Percentiles rank a stretch among this genome's conserved stretches.
These are phyloP conservation scores for Tetanocera ferruginea DNA, from an alignment of 2,888 invertebrate genomes.

Conservation along the genomic window DNA sequence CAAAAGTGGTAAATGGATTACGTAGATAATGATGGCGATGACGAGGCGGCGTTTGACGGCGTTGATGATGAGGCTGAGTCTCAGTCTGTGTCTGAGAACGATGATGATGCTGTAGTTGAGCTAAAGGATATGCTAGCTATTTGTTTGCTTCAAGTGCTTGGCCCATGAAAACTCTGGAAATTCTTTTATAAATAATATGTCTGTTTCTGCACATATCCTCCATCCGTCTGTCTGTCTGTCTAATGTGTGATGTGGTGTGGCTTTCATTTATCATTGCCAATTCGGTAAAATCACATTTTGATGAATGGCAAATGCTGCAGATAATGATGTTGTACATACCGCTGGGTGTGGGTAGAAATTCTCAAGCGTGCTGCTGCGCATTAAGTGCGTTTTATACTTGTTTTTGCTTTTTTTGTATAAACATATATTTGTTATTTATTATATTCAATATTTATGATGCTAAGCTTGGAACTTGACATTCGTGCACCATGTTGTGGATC, in stretches of 20 bases:
- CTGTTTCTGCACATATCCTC: neutral
- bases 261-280: slow-evolving; percentile 43
- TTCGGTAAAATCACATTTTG: slow-evolving; percentile 30
- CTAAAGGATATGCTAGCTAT: neutral
- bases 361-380: neutral
- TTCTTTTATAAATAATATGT: no score
- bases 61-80: neutral
- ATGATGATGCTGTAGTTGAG: neutral
- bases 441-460: slow-evolving; percentile 11
- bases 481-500: neutral
- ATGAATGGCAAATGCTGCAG: slow-evolving; percentile 17
- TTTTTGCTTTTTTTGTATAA: neutral
- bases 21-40: slow-evolving; percentile 27
- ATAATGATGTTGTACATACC: slow-evolving; percentile 1
- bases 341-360: neutral
- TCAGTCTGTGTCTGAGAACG: neutral
- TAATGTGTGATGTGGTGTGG: slow-evolving; percentile 41
- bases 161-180: neutral
- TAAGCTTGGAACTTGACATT: neutral
- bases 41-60: neutral
- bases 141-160: slow-evolving; percentile 2
- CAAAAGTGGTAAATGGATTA: slow-evolving; percentile 49
- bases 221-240: neutral
- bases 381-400: neutral
- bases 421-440: neutral